Conservation (phyloP, 1,140 invertebrate species). For the Hyles euphorbiae region DNA sequence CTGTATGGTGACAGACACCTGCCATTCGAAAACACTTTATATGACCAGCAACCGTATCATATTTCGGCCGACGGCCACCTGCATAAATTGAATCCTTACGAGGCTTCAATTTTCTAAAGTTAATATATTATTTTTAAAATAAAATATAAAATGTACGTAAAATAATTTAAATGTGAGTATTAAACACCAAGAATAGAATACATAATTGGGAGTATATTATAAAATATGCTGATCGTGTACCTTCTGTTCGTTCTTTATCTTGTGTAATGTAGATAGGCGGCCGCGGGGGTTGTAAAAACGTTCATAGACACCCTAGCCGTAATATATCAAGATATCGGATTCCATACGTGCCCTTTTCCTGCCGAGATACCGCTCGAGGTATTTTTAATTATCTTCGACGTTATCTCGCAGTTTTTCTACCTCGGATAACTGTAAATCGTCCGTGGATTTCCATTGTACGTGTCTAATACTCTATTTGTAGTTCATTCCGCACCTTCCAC, state of each 20-base stretch:
- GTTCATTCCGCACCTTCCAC: not conserved
- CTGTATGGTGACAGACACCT: too few species aligned
- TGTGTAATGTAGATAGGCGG: slow-evolving; percentile 31
- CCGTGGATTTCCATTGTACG: not conserved
- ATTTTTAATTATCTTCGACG: slow-evolving; percentile 26
- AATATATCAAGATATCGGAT: slow-evolving; percentile 63
- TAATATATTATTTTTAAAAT: too few species aligned
- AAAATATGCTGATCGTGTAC: not conserved
- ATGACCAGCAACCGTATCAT: too few species aligned
- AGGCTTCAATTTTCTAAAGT: too few species aligned
- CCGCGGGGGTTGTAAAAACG: slow-evolving; percentile 49
- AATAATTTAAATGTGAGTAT: too few species aligned
- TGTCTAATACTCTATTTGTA: not conserved
- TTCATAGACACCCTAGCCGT: slow-evolving; percentile 35
- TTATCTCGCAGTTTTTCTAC: slow-evolving; percentile 12
- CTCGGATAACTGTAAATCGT: slow-evolving; percentile 4
- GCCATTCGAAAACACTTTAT: too few species aligned
- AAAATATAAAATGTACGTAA: too few species aligned
- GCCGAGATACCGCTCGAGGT: slow-evolving; percentile 18
- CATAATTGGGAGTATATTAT: too few species aligned
- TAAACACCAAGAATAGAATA: too few species aligned
- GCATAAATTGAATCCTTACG: too few species aligned
- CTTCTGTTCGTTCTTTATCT: not conserved
- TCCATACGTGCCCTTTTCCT: slow-evolving; percentile 30
- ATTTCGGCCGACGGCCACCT: too few species aligned